Conservation (phyloP, 2,888 invertebrate species). For the Didymodactylos carnosus region DNA sequence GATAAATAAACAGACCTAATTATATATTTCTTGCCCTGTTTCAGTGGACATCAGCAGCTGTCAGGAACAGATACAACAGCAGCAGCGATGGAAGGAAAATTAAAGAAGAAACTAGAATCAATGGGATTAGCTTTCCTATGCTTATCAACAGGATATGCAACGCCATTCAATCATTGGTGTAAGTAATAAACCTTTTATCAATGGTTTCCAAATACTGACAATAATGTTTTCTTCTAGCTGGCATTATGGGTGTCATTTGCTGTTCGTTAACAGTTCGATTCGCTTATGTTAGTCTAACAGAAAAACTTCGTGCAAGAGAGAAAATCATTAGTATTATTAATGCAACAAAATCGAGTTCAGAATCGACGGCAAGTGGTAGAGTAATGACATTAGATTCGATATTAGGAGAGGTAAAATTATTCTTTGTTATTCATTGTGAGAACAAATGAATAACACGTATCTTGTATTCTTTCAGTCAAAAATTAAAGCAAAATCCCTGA, state of each 20-base stretch:
- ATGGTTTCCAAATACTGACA: not conserved
- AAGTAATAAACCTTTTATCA: not conserved
- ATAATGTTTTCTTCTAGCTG: slow-evolving; percentile 14
- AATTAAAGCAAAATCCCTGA: too few relatives aligned
- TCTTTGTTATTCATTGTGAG: too few relatives aligned
- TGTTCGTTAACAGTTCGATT: slow-evolving; percentile 23
- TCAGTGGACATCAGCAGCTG: not conserved
- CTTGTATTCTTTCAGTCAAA: too few relatives aligned
- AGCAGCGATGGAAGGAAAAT: slow-evolving; percentile 25
- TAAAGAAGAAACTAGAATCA: slow-evolving; percentile 26
- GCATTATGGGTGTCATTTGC: slow-evolving; percentile 21
- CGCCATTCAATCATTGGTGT: not conserved
- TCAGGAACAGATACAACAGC: slow-evolving; percentile 17
- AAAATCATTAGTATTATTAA: not conserved
- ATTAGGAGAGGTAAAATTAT: not conserved
- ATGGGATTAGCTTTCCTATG: slow-evolving; percentile 24
- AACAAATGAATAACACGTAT: too few relatives aligned
- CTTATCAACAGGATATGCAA: slow-evolving; percentile 16
- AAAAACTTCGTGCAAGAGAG: slow-evolving; percentile 20
- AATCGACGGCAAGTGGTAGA: not conserved
- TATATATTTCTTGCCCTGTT: too few relatives aligned
- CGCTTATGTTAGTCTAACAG: slow-evolving; percentile 23
- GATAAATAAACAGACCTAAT: not conserved
- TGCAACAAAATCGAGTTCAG: not conserved
- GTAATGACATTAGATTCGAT: not conserved